Base-by-base conservation (phyloP, 92 coral and sea anemone genomes). In the Phenganax marumi region DNA sequence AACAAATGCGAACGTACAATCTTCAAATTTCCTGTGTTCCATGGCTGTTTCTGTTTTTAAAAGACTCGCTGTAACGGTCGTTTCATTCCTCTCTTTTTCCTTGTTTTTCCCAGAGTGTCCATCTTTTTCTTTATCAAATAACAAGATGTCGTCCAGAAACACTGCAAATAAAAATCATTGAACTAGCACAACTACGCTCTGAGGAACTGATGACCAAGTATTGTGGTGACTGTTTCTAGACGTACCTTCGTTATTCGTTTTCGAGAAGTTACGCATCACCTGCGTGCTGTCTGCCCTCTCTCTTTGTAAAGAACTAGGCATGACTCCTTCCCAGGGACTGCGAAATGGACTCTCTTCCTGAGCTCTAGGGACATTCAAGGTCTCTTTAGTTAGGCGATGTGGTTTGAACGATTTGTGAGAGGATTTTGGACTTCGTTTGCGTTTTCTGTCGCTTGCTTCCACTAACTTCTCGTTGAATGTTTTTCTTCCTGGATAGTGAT, bases 251-350 rank as follows among this genome's bases (percentile, higher is more conserved):
- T 66, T 25, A 49, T 66, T 66, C 43, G 48, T 33, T 66, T 17
- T 66, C 17, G 72, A 33, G 43, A 33, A 66, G 50, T 49, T 66
- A 10, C 49, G 48, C 26, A 33, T 49, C 26, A 25, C 72, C 49
- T 66, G 72, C 14, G 72, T 66, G 11, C 72, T 66, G 12, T 66
- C 33, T 19, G 22, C 25, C 25, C 43, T 25, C 25, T 66, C n/a
- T 66, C 72, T 66, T 12, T 66, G 49, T 24, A 66, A 66, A 3
- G 72, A 66, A 2, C 49, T 66, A 9, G 72, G 24, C 12, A 66
- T 33, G 13, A 66, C 72, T 66, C 72, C 72, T 66, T 66, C 72
- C 72, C 72, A 66, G 9, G 72, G 72, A 66, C 72, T 66, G 26
- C 8, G 26, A 66, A 66, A 66, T 22, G 72, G 72, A 33, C 49